Evolutionary conservation across 2,113 vertebrate species (phyloP).

Genomic region (Penelope pileata): DNA sequence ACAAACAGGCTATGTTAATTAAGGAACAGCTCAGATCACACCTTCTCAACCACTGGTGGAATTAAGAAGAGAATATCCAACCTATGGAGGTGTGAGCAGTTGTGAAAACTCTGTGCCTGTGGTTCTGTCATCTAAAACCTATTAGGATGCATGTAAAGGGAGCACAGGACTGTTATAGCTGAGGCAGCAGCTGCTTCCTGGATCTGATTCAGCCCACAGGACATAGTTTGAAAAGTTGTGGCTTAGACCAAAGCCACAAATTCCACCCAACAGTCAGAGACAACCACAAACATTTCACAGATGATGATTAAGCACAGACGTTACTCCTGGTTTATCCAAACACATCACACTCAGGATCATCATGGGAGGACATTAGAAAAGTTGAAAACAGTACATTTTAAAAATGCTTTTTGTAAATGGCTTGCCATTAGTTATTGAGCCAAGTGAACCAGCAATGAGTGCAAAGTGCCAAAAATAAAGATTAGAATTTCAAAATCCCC

Average conservation of each 20-base stretch:
- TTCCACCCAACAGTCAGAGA: background rate
- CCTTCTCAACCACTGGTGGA: background rate
- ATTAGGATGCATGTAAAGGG: background rate
- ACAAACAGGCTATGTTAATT: background rate
- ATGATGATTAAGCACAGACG: background rate
- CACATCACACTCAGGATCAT: too few relatives aligned
- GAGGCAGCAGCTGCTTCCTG: background rate
- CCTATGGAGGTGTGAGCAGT: rapidly evolving
- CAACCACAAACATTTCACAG: background rate
- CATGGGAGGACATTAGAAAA: background rate
- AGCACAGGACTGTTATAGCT: rapidly evolving
- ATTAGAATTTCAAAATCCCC: background rate
- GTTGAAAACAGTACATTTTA: background rate
- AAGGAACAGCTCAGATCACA: background rate
- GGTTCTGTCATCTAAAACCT: background rate
- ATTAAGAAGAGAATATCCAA: background rate
- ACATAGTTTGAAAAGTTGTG: background rate
- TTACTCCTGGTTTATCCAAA: background rate
- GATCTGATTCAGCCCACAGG: background rate
- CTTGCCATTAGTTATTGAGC: background rate
- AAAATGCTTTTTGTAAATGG: background rate
- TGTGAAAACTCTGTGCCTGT: background rate
- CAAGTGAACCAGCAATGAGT: background rate
- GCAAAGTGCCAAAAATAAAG: background rate
- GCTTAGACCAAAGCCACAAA: background rate